Evolutionary conservation across 53 echinoderm and acorn worm species (phyloP), one percentile per base, ranked within the genome.

Genomic region (Mesocentrotus franciscanus): DNA sequence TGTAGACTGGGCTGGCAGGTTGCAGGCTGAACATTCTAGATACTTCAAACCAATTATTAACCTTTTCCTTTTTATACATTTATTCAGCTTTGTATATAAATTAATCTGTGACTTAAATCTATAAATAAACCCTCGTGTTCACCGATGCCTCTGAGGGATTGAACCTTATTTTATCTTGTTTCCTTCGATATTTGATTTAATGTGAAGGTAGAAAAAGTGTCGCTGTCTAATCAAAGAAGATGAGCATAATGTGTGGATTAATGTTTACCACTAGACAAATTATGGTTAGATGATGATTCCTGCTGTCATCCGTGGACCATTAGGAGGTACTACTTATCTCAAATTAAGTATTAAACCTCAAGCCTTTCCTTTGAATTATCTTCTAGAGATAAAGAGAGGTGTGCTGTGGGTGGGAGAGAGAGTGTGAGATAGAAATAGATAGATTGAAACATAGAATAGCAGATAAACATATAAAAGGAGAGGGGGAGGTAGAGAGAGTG

Each of bases 281-380:
- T n/a, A 87, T n/a, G 2, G 58, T 87, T 87, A 58, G 57, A 87
- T 56, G 29, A 57, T 58, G 18, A 87, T 87, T 87, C n/a, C 5
- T n/a, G 12, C 68, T 64, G 91, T 35, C 91, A 34, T 68, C 66
- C 36, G 36, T 36, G 58, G 39, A 22, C 0, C 34, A 35, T 91
- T 2, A 66, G 39, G 22, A 36, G 91, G 64, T 34, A 22, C 10
- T 91, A 26, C 33, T 91, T 66, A 24, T 66, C 35, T 35, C 61
- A 91, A 91, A 91, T 91, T 91, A 91, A 66, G 91, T 33, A 20
- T 91, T 36, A 91, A 68, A 91, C 91, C 66, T 62, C 91, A 66
- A 36, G 64, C 42, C 30, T 24, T 64, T 91, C 91, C 91, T 66
- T 16, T 81, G 22, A 16, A 91, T 66, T 60, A 90, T 3, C 20